phyloP scores from a whole-genome alignment of 2,888 invertebrate genomes.

The Crocallis elinguaria region DNA sequence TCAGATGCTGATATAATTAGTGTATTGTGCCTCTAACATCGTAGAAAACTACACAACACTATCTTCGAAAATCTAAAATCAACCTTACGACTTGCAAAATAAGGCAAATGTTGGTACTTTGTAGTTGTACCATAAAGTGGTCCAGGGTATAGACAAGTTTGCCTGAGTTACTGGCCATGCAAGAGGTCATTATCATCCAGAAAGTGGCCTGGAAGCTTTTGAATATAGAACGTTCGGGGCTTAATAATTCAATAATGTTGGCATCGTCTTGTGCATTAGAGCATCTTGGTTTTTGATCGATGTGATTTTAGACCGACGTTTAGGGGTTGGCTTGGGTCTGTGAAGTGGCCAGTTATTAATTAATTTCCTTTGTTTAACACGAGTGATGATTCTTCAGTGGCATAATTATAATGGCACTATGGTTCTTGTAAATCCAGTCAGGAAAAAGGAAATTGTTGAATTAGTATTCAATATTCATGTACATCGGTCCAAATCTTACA shows the following conservation, averaged over 20 bases:
- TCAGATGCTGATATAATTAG: slow-evolving; percentile 83
- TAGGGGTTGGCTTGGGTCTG: neutral
- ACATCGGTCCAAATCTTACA: too few species aligned
- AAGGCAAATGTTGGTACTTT: slow-evolving; percentile 2
- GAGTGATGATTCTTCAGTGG: too few species aligned
- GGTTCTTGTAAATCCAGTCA: too few species aligned
- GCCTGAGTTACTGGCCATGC: slow-evolving; percentile 71
- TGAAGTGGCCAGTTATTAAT: neutral
- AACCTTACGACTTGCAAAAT: slow-evolving; percentile 37
- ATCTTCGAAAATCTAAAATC: slow-evolving; percentile 36
- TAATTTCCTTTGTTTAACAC: neutral
- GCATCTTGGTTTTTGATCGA: slow-evolving; percentile 41
- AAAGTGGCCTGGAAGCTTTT: slow-evolving; percentile 63
- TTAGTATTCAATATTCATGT: too few species aligned
- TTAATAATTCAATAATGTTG: slow-evolving; percentile 68
- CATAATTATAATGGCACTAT: too few species aligned
- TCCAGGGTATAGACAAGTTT: slow-evolving; percentile 63
- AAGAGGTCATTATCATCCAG: slow-evolving; percentile 72
- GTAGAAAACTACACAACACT: slow-evolving; percentile 51
- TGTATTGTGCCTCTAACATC: slow-evolving; percentile 76
- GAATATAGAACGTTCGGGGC: slow-evolving; percentile 60
- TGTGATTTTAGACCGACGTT: slow-evolving; percentile 10
- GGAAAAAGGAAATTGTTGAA: too few species aligned
- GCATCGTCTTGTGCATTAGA: slow-evolving; percentile 48
- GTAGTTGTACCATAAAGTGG: slow-evolving; percentile 31